Evolutionary conservation across 2,888 invertebrate species (phyloP).

Genomic region (Pardosa pseudoannulata): DNA sequence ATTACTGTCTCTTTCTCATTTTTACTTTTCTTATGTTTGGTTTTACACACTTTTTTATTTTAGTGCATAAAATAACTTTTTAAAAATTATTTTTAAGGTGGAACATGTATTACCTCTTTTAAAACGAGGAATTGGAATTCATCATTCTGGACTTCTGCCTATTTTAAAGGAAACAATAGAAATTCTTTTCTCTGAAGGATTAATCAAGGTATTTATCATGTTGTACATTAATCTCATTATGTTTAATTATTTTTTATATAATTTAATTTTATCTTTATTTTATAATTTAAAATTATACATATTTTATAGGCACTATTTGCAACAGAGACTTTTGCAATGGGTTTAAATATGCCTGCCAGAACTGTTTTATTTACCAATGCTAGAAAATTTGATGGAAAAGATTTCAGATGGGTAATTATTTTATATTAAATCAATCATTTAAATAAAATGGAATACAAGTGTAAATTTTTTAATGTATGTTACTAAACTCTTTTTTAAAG

Average conservation of each 20-base stretch:
- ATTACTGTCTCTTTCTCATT: no score
- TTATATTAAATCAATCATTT: no score
- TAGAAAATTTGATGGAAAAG: conserved; percentile 97
- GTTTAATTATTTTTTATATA: no score
- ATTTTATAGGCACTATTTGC: conserved; percentile 89
- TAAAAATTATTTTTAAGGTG: conserved; percentile 78
- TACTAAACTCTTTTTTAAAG: no score
- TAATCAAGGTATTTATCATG: conserved; percentile 85
- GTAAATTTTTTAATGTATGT: no score
- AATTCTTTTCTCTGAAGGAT: conserved; percentile 97
- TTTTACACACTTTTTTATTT: no score
- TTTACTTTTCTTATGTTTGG: no score
- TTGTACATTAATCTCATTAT: not conserved
- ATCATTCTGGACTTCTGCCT: conserved; percentile 95
- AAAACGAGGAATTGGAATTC: conserved; percentile 97
- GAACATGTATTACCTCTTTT: conserved; percentile 95
- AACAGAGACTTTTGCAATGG: conserved; percentile 99
- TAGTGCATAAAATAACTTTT: no score
- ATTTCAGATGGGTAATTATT: conserved; percentile 92
- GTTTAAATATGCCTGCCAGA: conserved; percentile 99
- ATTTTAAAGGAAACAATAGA: conserved; percentile 99
- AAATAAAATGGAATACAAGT: no score
- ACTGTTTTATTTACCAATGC: conserved; percentile 97
- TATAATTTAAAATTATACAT: not conserved
- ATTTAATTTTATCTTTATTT: no score